phyloP scores from a whole-genome alignment of 2,888 invertebrate genomes.

The Ormyrus thymus region DNA sequence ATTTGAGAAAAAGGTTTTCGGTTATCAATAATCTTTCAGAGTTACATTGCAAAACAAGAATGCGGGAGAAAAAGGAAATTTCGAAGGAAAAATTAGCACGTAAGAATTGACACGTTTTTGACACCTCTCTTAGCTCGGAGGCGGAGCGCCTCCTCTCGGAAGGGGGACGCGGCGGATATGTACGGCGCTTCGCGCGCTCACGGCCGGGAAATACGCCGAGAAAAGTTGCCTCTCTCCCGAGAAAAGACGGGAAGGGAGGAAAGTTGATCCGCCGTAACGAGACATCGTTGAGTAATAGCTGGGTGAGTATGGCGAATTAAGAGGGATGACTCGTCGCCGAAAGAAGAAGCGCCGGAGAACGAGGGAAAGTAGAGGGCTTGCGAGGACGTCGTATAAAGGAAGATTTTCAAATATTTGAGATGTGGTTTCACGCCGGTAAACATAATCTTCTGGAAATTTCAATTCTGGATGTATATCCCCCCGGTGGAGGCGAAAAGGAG shows the following conservation, averaged over 20 bases:
- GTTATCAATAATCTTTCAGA: too few species aligned
- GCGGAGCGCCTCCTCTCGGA: background rate
- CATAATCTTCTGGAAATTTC: slow-evolving; percentile 24
- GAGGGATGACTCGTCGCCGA: slow-evolving; percentile 13
- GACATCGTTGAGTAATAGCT: slow-evolving; percentile 34
- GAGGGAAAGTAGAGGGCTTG: background rate
- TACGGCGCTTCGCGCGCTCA: background rate
- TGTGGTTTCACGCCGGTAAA: slow-evolving; percentile 33
- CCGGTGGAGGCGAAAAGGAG: background rate
- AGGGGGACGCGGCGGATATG: background rate
- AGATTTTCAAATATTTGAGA: slow-evolving; percentile 39
- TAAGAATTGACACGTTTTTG: slow-evolving; percentile 13
- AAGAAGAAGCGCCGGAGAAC: background rate
- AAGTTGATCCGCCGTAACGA: slow-evolving; percentile 34
- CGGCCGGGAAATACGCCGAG: background rate
- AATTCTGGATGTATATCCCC: slow-evolving; percentile 9
- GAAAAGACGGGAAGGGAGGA: slow-evolving; percentile 3
- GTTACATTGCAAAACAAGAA: background rate
- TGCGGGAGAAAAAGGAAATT: background rate
- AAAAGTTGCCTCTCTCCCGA: slow-evolving; percentile 5
- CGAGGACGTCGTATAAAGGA: background rate
- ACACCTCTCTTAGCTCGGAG: background rate
- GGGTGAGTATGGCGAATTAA: slow-evolving; percentile 29
- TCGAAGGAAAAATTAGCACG: background rate
- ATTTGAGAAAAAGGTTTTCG: too few species aligned